Base-by-base conservation (phyloP, 2,888 invertebrate species). In the Ophraella communa region DNA sequence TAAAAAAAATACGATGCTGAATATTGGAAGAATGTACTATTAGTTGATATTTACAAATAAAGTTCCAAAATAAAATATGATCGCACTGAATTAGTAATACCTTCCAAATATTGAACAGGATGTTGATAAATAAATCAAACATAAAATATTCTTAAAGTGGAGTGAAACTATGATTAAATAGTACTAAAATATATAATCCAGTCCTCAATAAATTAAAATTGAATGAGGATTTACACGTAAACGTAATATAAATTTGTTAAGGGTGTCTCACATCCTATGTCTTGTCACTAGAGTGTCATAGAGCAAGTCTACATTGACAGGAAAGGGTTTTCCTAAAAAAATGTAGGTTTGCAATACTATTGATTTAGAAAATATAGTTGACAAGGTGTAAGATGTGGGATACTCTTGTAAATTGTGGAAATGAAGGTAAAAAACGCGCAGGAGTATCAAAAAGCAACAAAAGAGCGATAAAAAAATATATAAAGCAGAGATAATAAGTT, bases 401-500 rank as follows among this genome's bases (percentile, higher is more conserved):
- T 8, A 39, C 39, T 39, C 7, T 39, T 39, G 4, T 17, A 14
- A 39, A 7, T 14, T 14, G 1, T 39, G 39, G 39, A 39, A 39
- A 30, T 10, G 11, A 30, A 30, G 10, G 8, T 2, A 39, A 39
- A n/a, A 39, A 39, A 5, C 49, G 49, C 24, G 49, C 45, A 58
- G 58, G 23, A 52, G 27, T 24, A 59, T 23, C 27, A 59, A 59
- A 59, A 42, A 56, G 54, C 60, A 59, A 49, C n/a, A n/a, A 67
- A 65, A 55, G 62, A 62, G 53, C 47, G 54, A 66, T 60, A 49
- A 62, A 58, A 64, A 67, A 62, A 61, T 60, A 68, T 62, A 68
- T 66, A 68, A 63, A 74, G 67, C 73, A 73, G 70, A 79, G 75
- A 78, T 77, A 83, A 85, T 83, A 84, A 88, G 85, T 87, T 74